Percentiles rank a stretch among this genome's conserved stretches.
Conservation (phyloP, 2,888 invertebrate species). For the Luperina testacea region DNA sequence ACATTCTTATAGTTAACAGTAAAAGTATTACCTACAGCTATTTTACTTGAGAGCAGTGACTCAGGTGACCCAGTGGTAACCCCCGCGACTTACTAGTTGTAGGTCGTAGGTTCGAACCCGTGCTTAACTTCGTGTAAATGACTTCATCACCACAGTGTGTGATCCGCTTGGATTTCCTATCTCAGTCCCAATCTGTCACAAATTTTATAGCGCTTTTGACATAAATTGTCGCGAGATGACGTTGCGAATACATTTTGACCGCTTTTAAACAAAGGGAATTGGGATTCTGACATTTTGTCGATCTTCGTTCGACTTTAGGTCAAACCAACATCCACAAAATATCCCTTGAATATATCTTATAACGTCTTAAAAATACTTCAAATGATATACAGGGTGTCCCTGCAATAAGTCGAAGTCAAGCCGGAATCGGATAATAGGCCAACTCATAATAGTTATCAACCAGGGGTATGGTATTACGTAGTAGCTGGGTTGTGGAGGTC, state of each 20-base stretch:
- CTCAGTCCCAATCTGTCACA: no score
- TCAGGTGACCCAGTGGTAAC: not conserved
- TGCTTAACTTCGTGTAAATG: not conserved
- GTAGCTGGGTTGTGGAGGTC: no score
- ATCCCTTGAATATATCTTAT: no score
- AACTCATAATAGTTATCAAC: no score
- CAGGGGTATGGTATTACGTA: no score
- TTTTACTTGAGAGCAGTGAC: not conserved
- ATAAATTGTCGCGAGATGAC: no score
- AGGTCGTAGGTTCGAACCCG: not conserved
- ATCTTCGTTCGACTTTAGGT: not conserved
- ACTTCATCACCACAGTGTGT: not conserved
- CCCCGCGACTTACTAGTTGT: not conserved
- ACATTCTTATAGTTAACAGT: not conserved
- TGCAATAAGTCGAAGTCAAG: no score
- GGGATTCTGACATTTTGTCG: not conserved
- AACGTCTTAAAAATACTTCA: not conserved
- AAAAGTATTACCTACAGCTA: not conserved
- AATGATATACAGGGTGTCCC: not conserved
- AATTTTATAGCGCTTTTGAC: no score
- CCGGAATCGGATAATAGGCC: no score
- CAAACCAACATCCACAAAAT: not conserved
- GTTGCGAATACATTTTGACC: no score
- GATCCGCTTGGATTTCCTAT: no score
- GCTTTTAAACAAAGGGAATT: no score